Evolutionary conservation across 30 jellyfish, hydroid and myxozoan genomes (phyloP).

Genomic region (Hydractinia echinata): DNA sequence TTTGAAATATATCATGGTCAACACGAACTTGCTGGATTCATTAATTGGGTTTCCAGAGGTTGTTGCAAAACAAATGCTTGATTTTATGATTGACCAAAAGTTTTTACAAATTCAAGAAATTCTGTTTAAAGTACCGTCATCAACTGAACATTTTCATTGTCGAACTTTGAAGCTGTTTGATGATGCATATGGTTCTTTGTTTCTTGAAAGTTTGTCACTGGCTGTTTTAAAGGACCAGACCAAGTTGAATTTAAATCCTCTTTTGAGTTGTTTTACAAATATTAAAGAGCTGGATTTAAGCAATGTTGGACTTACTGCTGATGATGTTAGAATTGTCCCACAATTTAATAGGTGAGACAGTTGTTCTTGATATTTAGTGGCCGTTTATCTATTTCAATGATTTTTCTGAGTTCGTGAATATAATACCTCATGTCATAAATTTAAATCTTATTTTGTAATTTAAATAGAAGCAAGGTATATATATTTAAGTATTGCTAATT

Average conservation of each 20-base stretch:
- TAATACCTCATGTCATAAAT: background rate
- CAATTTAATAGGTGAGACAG: background rate
- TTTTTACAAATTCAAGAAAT: background rate
- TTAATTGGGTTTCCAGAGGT: slow-evolving; percentile 5
- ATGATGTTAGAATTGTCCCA: background rate
- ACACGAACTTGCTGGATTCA: background rate
- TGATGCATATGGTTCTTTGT: slow-evolving; percentile 14
- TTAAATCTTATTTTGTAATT: background rate
- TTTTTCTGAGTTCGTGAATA: too few species aligned
- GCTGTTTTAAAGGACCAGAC: background rate
- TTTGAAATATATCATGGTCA: background rate
- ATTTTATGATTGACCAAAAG: background rate
- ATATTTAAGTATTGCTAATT: background rate
- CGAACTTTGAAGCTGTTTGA: background rate
- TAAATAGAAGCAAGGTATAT: background rate
- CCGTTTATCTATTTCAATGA: too few species aligned
- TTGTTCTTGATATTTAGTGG: background rate
- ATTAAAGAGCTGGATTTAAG: slow-evolving; percentile 4
- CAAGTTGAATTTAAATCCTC: background rate
- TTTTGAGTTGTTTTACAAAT: slow-evolving; percentile 7
- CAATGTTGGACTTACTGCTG: background rate
- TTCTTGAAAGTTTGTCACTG: background rate
- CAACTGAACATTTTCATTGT: background rate
- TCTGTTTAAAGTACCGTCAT: background rate
- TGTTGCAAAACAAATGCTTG: background rate